Conservation (phyloP, 2,888 invertebrate genomes). For the Sycophila texana region DNA sequence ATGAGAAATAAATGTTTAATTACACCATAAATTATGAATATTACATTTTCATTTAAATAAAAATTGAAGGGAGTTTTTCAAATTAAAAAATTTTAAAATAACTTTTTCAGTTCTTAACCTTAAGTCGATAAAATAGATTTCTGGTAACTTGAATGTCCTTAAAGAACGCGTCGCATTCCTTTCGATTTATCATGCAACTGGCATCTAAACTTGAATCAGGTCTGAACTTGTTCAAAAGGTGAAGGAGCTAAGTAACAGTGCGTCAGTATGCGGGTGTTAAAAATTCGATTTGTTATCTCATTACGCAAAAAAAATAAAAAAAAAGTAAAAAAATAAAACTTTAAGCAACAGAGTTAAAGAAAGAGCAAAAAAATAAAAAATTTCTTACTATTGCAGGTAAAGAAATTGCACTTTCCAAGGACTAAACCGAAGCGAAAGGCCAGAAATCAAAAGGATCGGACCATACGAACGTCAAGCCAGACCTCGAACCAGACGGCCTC, state of each 20-base stretch:
- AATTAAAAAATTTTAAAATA: neutral
- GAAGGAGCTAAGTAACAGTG: constrained; percentile 9
- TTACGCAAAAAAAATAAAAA: constrained; percentile 10
- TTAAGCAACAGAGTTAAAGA: neutral
- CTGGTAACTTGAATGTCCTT: constrained; percentile 7
- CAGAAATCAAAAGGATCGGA: constrained; percentile 28
- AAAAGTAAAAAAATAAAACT: neutral
- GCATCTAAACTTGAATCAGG: constrained; percentile 33
- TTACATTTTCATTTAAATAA: too few relatives aligned
- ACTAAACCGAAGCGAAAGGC: constrained; percentile 43
- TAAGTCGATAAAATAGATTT: constrained; percentile 38
- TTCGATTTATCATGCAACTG: constrained; percentile 30
- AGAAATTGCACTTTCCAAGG: constrained; percentile 47
- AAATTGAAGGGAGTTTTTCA: too few relatives aligned
- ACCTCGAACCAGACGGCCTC: constrained; percentile 13
- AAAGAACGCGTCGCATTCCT: constrained; percentile 5
- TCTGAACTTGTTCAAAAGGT: constrained; percentile 46
- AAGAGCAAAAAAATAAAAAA: neutral
- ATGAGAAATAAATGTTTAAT: neutral
- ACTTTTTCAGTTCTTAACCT: neutral
- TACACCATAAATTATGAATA: too few relatives aligned
- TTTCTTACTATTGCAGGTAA: constrained; percentile 31
- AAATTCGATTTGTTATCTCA: constrained; percentile 12
- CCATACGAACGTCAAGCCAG: constrained; percentile 23
- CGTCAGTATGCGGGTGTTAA: neutral